Percentiles rank a stretch among this genome's conserved stretches.
These are phyloP conservation scores for Cotesia congregata DNA, from an alignment of 2,888 invertebrate genomes.

Conservation along the genomic window DNA sequence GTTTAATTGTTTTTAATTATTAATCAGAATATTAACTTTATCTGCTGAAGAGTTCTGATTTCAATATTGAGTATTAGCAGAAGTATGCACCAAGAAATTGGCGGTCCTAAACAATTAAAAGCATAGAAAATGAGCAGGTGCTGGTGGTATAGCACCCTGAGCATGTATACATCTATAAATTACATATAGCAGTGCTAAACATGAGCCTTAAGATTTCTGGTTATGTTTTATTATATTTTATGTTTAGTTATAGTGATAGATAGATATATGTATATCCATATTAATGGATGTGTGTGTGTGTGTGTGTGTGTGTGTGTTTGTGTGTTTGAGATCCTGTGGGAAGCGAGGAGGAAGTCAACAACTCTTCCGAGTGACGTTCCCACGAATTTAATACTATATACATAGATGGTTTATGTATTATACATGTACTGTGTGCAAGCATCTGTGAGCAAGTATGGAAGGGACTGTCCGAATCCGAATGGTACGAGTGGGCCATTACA, in stretches of 20 bases:
- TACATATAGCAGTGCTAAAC: background rate
- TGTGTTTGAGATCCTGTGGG: conserved; percentile 65
- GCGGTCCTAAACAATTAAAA: conserved; percentile 48
- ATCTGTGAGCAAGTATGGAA: too few relatives aligned
- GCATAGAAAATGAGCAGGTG: conserved; percentile 61
- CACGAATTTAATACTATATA: conserved; percentile 59
- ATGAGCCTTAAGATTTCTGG: too few relatives aligned
- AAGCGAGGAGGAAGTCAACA: conserved; percentile 70
- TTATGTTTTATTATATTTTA: too few relatives aligned
- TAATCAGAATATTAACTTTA: conserved; percentile 24
- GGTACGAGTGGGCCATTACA: too few relatives aligned
- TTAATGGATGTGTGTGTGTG: too few relatives aligned
- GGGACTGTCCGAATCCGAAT: too few relatives aligned
- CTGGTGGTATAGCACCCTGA: conserved; percentile 46
- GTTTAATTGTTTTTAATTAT: background rate
- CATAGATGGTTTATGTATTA: background rate
- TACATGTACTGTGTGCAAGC: too few relatives aligned
- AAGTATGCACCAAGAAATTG: background rate
- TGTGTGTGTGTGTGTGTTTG: too few relatives aligned
- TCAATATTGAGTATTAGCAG: conserved; percentile 9
- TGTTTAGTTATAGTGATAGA: too few relatives aligned
- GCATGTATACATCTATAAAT: background rate
- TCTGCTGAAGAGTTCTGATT: conserved; percentile 40
- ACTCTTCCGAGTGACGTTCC: conserved; percentile 69
- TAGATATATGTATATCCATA: too few relatives aligned